These are phyloP conservation scores for Agrypnia vestita DNA, from an alignment of 1,140 invertebrate genomes.

Conservation along the genomic window DNA sequence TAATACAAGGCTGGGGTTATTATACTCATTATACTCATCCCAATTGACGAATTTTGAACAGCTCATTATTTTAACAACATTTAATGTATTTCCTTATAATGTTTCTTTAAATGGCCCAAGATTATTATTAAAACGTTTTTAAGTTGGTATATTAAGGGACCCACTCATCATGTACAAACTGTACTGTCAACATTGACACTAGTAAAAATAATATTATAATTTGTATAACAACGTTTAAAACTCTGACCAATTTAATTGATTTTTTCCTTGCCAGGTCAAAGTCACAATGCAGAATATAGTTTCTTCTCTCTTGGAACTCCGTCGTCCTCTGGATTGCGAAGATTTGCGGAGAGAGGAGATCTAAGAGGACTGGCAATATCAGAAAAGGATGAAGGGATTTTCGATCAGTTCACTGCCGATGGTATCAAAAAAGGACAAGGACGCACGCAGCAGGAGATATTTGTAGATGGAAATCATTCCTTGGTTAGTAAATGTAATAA, in stretches of 20 bases:
- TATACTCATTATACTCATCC: no score
- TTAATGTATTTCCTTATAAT: no score
- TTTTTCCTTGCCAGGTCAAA: conserved; percentile 80
- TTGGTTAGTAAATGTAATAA: conserved; percentile 20
- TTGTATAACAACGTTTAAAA: no score
- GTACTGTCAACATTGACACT: no score
- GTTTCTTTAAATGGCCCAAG: no score
- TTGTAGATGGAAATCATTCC: conserved; percentile 87
- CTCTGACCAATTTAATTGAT: background rate
- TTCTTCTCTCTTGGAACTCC: conserved; percentile 85
- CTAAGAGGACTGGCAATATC: conserved; percentile 79
- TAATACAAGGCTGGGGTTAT: no score
- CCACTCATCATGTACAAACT: no score
- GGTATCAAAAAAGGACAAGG: conserved; percentile 83
- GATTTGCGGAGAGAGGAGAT: conserved; percentile 87
- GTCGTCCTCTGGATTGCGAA: conserved; percentile 80
- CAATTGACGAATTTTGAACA: no score
- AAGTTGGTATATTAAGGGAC: no score
- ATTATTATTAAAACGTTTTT: no score
- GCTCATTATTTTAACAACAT: no score
- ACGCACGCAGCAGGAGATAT: conserved; percentile 84
- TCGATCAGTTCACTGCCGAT: conserved; percentile 88
- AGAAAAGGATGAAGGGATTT: conserved; percentile 73
- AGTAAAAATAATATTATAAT: no score
- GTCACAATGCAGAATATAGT: conserved; percentile 85